Conservation (phyloP, 2,113 vertebrate species). For the Monarcha castaneiventris region DNA sequence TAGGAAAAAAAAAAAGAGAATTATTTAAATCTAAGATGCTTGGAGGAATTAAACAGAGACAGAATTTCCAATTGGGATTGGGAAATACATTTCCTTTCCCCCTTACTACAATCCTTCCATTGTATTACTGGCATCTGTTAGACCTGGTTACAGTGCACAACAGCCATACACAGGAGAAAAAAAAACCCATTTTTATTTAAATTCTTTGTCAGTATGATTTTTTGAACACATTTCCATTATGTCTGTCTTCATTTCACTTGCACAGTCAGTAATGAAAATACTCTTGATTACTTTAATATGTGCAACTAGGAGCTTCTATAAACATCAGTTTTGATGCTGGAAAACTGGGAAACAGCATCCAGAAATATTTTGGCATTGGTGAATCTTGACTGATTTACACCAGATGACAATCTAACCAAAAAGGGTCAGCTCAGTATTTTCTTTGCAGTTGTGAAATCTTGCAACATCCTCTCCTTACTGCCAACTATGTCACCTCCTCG, state of each 20-base stretch:
- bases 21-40: conserved; percentile 20
- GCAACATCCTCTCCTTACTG: not conserved
- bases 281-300: conserved; percentile 43
- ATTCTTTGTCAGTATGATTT: conserved; percentile 23
- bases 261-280: conserved; percentile 44
- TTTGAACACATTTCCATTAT: conserved; percentile 38
- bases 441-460: not conserved
- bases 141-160: conserved; percentile 6
- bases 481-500: not conserved
- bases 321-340: not conserved
- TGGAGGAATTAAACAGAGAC: conserved; percentile 48
- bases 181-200: not conserved
- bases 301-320: not conserved
- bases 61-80: conserved; percentile 57
- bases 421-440: not conserved
- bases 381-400: not conserved
- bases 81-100: conserved; percentile 50
- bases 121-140: conserved; percentile 46
- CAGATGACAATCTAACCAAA: not conserved
- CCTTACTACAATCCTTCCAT: conserved; percentile 35
- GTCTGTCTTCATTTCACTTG: conserved; percentile 51
- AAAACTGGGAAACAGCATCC: not conserved
- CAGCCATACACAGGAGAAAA: conserved; percentile 7
- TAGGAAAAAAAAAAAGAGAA: not conserved
- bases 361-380: conserved; percentile 9